phyloP scores from a whole-genome alignment of 2,113 vertebrate species.

The Malurus cyaneus region DNA sequence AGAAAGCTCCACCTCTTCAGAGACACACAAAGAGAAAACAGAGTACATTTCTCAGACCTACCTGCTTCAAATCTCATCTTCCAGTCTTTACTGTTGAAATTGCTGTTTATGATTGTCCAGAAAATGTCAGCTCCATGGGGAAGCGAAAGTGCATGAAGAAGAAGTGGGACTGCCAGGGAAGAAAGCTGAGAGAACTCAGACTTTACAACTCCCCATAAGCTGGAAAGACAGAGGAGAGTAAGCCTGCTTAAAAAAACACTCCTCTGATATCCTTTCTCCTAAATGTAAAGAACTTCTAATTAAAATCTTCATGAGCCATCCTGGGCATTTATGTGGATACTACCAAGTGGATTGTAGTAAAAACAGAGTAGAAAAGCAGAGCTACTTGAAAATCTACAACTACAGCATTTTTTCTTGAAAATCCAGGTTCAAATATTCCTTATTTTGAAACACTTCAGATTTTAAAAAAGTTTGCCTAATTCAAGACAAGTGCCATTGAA shows the following conservation, averaged over 20 bases:
- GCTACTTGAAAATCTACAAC: neutral
- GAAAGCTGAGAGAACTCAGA: slow-evolving; percentile 97
- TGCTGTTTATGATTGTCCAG: slow-evolving; percentile 94
- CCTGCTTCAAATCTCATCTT: slow-evolving; percentile 99
- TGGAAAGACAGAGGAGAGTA: slow-evolving; percentile 64
- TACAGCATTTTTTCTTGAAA: neutral
- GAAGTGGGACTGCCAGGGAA: slow-evolving; percentile 91
- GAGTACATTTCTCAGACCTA: slow-evolving; percentile 49
- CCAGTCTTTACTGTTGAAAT: slow-evolving; percentile 98
- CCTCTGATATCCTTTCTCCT: neutral
- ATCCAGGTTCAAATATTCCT: neutral
- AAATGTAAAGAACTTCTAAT: neutral
- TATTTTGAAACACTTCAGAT: neutral
- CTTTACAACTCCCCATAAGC: slow-evolving; percentile 95
- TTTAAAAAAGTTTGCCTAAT: neutral
- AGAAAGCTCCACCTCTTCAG: neutral
- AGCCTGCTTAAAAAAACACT: neutral
- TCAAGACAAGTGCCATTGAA: neutral
- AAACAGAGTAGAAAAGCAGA: neutral
- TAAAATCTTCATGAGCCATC: neutral
- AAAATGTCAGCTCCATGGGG: slow-evolving; percentile 96
- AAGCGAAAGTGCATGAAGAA: slow-evolving; percentile 93
- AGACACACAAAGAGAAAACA: neutral
- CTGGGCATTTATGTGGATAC: neutral
- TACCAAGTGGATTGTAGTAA: neutral